phyloP scores from a whole-genome alignment of 2,888 invertebrate genomes.

The Mesorhabditis belari region DNA sequence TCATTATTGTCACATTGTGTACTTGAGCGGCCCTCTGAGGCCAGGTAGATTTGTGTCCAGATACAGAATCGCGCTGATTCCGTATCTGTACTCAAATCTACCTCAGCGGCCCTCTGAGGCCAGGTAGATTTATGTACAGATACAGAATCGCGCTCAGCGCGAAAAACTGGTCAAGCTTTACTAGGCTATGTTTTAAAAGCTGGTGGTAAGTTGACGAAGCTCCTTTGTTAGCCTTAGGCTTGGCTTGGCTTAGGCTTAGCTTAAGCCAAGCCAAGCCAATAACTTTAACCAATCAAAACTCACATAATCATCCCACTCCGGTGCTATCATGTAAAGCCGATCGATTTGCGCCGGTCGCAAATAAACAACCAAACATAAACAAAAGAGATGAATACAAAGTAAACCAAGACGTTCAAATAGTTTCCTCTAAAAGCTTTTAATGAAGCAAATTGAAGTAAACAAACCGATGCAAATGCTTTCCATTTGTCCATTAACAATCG shows the following conservation, averaged over 20 bases:
- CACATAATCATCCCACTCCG: slow-evolving; percentile 51
- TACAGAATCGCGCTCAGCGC: no score
- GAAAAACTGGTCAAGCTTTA: no score
- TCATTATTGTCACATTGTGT: no score
- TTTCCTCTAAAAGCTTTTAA: slow-evolving; percentile 67
- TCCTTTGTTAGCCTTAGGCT: not conserved
- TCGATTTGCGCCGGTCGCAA: slow-evolving; percentile 70
- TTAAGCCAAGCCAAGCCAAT: not conserved
- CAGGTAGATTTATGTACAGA: no score
- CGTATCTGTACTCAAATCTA: no score
- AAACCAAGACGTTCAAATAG: slow-evolving; percentile 84
- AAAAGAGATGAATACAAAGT: slow-evolving; percentile 76
- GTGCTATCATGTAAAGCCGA: slow-evolving; percentile 55
- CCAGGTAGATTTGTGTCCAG: no score
- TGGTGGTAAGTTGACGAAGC: no score
- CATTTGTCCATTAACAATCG: slow-evolving; percentile 93
- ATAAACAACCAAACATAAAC: slow-evolving; percentile 83
- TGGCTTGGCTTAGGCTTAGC: not conserved
- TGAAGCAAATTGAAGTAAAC: not conserved
- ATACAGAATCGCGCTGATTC: no score
- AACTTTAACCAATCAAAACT: not conserved
- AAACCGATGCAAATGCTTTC: slow-evolving; percentile 92
- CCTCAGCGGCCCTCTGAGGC: no score
- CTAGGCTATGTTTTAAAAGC: no score
- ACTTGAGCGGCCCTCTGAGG: no score